phyloP scores from a whole-genome alignment of 2,888 invertebrate species.

The Polyommatus icarus region DNA sequence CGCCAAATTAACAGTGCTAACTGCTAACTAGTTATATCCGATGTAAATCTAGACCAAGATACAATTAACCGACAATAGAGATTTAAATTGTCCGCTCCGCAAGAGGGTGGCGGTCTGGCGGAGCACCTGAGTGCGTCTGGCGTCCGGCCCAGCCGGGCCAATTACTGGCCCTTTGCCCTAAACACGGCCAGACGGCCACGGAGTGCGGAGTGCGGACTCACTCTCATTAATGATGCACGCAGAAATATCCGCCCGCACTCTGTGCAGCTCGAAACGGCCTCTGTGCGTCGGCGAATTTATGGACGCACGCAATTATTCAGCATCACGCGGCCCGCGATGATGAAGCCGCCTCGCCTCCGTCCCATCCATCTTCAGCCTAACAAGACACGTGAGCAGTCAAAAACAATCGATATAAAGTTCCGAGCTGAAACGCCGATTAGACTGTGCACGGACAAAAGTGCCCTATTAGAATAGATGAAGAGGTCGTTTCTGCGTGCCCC shows the following conservation, averaged over 20 bases:
- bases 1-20: background rate
- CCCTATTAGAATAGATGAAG: slow-evolving; percentile 55
- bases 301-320: slow-evolving; percentile 45
- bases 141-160: slow-evolving; percentile 72
- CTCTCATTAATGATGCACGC: slow-evolving; percentile 54
- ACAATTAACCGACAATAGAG: slow-evolving; percentile 70
- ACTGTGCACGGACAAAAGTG: slow-evolving; percentile 51
- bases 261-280: background rate
- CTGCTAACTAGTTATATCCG: background rate
- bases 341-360: slow-evolving; percentile 48
- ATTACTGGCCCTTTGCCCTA: slow-evolving; percentile 69
- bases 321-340: slow-evolving; percentile 47
- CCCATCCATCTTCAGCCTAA: slow-evolving; percentile 53
- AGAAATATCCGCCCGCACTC: slow-evolving; percentile 37
- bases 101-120: slow-evolving; percentile 55
- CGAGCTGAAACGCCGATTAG: slow-evolving; percentile 51
- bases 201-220: slow-evolving; percentile 55
- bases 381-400: slow-evolving; percentile 48
- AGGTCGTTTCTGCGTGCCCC: slow-evolving; percentile 55
- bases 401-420: slow-evolving; percentile 49
- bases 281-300: slow-evolving; percentile 33
- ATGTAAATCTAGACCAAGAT: slow-evolving; percentile 38
- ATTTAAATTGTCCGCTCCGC: slow-evolving; percentile 72
- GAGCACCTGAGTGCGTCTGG: slow-evolving; percentile 60
- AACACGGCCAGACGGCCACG: slow-evolving; percentile 63